Evolutionary conservation across 2,113 vertebrate species (phyloP).

Genomic region (Ptyas mucosa): DNA sequence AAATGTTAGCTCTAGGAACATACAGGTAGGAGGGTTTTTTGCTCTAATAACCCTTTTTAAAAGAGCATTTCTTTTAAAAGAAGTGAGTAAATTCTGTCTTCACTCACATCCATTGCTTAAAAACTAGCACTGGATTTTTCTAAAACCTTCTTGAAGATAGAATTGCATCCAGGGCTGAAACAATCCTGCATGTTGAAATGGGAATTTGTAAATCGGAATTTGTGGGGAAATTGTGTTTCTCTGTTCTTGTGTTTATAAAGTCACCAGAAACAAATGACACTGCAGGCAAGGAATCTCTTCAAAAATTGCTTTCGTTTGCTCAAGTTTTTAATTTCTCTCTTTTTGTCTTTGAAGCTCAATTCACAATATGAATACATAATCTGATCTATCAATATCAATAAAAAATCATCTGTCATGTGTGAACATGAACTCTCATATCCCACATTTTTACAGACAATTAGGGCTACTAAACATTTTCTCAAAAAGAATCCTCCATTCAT

Average conservation of each 20-base stretch:
- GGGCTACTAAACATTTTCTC: background rate
- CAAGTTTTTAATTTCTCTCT: background rate
- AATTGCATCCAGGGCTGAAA: background rate
- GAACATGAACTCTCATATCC: too few species aligned
- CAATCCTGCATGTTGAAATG: background rate
- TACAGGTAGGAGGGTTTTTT: background rate
- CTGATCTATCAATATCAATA: background rate
- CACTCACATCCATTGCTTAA: background rate
- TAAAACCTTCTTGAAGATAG: background rate
- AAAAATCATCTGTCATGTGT: background rate
- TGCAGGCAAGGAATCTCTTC: background rate
- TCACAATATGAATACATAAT: background rate
- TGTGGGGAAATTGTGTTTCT: background rate
- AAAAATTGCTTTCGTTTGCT: background rate
- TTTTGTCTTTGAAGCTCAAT: background rate
- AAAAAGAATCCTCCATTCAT: background rate
- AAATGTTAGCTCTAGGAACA: background rate
- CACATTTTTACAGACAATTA: background rate
- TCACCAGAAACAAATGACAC: background rate
- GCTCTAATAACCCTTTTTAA: background rate
- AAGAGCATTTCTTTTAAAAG: background rate
- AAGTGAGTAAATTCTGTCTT: background rate
- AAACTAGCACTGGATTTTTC: background rate
- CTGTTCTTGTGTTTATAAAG: background rate
- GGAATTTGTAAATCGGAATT: background rate